Percentiles rank a stretch among this genome's conserved stretches.
phyloP scores from a whole-genome alignment of 2,888 invertebrate species.

The Athrips mouffetella region DNA sequence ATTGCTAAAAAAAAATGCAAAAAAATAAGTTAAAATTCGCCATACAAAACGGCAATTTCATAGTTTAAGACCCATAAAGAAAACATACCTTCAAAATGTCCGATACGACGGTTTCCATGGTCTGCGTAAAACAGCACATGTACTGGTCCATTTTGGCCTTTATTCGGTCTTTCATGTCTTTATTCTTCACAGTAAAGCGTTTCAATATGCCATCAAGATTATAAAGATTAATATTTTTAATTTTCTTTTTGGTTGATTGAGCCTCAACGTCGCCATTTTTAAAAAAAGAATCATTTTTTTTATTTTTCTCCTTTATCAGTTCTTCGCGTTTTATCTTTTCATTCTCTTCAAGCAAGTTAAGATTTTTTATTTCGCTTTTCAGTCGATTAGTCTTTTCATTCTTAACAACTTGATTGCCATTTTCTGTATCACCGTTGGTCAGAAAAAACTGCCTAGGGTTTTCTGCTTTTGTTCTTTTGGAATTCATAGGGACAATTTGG shows the following conservation, averaged over 20 bases:
- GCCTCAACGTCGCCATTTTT: not conserved
- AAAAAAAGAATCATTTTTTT: not conserved
- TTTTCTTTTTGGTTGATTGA: slow-evolving; percentile 7
- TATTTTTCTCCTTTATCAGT: not conserved
- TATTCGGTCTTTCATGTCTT: slow-evolving; percentile 31
- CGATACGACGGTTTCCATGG: slow-evolving; percentile 46
- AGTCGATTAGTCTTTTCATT: too few relatives aligned
- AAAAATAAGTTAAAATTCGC: too few relatives aligned
- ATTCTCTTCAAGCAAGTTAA: not conserved
- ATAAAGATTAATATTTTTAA: slow-evolving; percentile 13
- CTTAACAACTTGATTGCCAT: not conserved
- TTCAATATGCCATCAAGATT: slow-evolving; percentile 27
- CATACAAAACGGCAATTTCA: too few relatives aligned
- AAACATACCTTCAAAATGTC: slow-evolving; percentile 37
- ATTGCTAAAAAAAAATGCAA: too few relatives aligned
- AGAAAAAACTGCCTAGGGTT: not conserved
- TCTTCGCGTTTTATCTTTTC: not conserved
- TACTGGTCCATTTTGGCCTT: slow-evolving; percentile 42
- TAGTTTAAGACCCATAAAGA: too few relatives aligned
- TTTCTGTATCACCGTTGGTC: not conserved
- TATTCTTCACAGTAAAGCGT: slow-evolving; percentile 32
- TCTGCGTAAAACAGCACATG: slow-evolving; percentile 45
- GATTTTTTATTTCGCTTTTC: not conserved
- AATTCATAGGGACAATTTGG: not conserved
- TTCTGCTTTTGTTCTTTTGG: not conserved